phyloP scores from a whole-genome alignment of 2,113 vertebrate species.

The Dicaeum eximium region DNA sequence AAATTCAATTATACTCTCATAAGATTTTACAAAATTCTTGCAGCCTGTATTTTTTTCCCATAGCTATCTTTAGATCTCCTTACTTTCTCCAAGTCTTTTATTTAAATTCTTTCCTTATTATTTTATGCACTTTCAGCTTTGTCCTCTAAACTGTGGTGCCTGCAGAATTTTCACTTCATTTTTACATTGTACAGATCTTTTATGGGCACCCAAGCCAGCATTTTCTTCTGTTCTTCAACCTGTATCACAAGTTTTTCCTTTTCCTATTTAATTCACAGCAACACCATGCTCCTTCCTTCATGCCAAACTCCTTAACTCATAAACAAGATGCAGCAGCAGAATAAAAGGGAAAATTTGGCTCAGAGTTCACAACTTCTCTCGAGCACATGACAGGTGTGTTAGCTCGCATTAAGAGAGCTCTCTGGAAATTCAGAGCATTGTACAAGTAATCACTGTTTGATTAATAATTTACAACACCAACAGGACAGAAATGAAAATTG shows the following conservation, averaged over 20 bases:
- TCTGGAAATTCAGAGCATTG: neutral
- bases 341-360: neutral
- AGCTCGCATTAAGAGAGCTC: neutral
- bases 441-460: constrained; percentile 5
- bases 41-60: neutral
- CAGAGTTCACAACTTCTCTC: neutral
- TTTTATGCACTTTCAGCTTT: neutral
- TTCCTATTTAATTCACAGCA: neutral
- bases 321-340: neutral
- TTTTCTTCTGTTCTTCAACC: neutral
- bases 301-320: neutral
- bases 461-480: constrained; percentile 24
- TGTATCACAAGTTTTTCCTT: neutral
- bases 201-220: neutral
- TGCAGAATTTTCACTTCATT: neutral
- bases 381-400: neutral
- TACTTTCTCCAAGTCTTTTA: neutral
- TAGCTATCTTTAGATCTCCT: neutral
- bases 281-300: neutral
- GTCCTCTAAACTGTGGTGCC: neutral
- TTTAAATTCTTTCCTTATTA: neutral
- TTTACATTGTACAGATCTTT: neutral
- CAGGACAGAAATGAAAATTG: neutral
- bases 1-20: neutral
- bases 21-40: neutral